These are phyloP conservation scores for Drosophila ironensis DNA, from an alignment of 1,140 invertebrate genomes.

Conservation along the genomic window DNA sequence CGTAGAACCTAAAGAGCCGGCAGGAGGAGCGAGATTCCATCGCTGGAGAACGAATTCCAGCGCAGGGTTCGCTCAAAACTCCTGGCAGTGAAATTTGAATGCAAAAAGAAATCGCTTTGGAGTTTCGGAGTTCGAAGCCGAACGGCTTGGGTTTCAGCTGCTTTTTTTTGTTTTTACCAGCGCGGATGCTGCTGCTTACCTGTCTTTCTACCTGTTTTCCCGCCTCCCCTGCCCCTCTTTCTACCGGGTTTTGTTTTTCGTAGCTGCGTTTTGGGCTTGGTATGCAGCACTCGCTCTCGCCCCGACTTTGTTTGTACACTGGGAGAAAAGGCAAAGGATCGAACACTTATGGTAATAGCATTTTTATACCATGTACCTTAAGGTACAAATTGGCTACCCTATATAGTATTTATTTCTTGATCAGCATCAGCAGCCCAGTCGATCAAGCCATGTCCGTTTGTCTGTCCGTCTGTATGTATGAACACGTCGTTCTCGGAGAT, in stretches of 20 bases:
- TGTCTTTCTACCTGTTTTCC: conserved; percentile 66
- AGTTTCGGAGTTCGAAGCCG: conserved; percentile 28
- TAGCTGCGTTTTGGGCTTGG: conserved; percentile 59
- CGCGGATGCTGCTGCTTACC: conserved; percentile 29
- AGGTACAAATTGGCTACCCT: no score
- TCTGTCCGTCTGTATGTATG: no score
- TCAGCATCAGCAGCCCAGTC: no score
- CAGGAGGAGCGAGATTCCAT: background rate
- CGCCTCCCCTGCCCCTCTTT: no score
- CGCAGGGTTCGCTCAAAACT: no score
- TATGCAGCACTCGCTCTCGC: conserved; percentile 41
- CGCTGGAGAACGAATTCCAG: conserved; percentile 19
- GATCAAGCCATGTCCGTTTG: no score
- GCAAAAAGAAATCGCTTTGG: conserved; percentile 60
- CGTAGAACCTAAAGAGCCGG: background rate
- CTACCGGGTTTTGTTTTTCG: conserved; percentile 15
- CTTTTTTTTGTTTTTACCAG: conserved; percentile 34
- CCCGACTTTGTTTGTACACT: conserved; percentile 9
- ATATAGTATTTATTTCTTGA: no score
- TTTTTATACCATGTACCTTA: no score
- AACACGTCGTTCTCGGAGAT: no score
- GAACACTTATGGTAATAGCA: background rate
- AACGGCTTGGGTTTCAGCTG: conserved; percentile 56
- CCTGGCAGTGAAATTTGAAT: conserved; percentile 67
- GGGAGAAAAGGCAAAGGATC: background rate